These are phyloP conservation scores for Thaumetopoea pityocampa DNA, from an alignment of 1,140 invertebrate species.

Conservation along the genomic window DNA sequence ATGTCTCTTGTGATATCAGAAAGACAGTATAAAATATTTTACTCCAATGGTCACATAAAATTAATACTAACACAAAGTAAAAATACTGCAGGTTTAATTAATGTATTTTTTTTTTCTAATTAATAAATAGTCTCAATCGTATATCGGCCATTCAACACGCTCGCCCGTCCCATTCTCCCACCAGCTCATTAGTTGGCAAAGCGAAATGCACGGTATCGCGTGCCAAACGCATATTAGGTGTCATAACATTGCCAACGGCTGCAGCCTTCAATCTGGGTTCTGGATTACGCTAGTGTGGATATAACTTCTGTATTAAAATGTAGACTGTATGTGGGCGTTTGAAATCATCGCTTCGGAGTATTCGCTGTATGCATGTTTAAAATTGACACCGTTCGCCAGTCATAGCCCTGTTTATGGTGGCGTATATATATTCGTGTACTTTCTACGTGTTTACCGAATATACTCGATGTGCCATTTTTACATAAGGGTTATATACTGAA, in stretches of 20 bases:
- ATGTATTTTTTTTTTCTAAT: conserved; percentile 8
- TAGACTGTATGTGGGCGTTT: too few relatives aligned
- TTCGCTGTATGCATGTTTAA: too few relatives aligned
- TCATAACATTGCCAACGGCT: conserved; percentile 53
- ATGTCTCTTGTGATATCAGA: too few relatives aligned
- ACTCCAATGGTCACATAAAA: too few relatives aligned
- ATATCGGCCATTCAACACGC: conserved; percentile 29
- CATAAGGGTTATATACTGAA: too few relatives aligned
- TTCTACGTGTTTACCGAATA: too few relatives aligned
- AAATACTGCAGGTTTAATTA: conserved; percentile 11
- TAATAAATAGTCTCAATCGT: conserved; percentile 37
- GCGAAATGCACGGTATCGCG: conserved; percentile 47
- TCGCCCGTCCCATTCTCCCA: conserved; percentile 30
- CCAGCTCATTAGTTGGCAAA: conserved; percentile 39
- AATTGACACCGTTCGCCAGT: too few relatives aligned
- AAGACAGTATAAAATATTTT: too few relatives aligned
- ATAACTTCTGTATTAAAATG: neutral
- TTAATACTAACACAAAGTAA: conserved; percentile 7
- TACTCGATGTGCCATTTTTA: too few relatives aligned
- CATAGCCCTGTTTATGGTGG: too few relatives aligned
- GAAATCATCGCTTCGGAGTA: too few relatives aligned
- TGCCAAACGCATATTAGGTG: conserved; percentile 66
- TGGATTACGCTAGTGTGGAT: conserved; percentile 15
- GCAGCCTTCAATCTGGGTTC: conserved; percentile 37
- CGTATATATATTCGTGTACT: too few relatives aligned